These are phyloP conservation scores for Petrocephalus zakoni DNA, from an alignment of 2,113 vertebrate species.

Conservation along the genomic window DNA sequence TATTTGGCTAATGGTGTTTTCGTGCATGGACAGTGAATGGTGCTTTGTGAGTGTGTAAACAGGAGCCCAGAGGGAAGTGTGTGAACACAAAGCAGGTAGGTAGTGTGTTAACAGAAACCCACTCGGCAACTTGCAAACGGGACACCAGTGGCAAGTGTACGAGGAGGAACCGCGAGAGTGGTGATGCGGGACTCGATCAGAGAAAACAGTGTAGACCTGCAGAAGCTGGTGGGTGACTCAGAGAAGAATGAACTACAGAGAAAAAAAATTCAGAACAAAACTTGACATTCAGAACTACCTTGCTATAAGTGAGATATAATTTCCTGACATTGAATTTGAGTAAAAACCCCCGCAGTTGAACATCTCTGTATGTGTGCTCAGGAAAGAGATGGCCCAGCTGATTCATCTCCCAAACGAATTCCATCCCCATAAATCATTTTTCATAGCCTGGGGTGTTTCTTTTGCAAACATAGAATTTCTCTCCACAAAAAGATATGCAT, in stretches of 20 bases:
- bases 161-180: neutral
- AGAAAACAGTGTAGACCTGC: neutral
- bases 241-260: neutral
- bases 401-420: neutral
- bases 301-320: neutral
- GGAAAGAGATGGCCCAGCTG: neutral
- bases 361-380: neutral
- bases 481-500: neutral
- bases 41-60: neutral
- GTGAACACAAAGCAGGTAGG: neutral
- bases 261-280: neutral
- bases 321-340: neutral
- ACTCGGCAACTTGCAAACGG: neutral
- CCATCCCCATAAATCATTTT: conserved; percentile 9
- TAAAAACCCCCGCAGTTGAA: neutral
- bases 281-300: neutral
- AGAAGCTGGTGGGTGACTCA: neutral
- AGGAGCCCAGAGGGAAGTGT: neutral
- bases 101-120: neutral
- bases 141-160: neutral
- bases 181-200: neutral
- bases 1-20: neutral
- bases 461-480: conserved; percentile 7
- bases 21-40: neutral
- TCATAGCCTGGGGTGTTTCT: neutral